Conservation (phyloP, 2,888 invertebrate species). For the Drosophila affinis region DNA sequence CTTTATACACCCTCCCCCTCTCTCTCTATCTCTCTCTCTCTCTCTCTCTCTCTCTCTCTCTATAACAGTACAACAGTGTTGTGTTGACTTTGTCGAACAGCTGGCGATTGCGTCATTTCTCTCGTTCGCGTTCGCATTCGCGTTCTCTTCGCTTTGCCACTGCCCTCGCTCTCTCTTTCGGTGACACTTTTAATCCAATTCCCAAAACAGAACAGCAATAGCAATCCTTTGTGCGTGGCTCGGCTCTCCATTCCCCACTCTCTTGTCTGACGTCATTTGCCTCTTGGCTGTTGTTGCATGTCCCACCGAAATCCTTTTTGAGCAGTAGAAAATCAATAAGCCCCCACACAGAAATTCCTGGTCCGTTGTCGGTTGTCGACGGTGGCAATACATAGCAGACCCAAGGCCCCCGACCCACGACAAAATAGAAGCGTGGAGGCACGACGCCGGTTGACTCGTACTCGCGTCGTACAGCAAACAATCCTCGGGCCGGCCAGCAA, state of each 20-base stretch:
- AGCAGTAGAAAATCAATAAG: background rate
- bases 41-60: too few relatives aligned
- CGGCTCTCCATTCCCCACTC: background rate
- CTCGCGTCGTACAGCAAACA: too few relatives aligned
- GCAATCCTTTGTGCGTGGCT: background rate
- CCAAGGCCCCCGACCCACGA: too few relatives aligned
- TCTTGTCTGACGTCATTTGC: conserved; percentile 36
- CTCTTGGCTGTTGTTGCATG: conserved; percentile 26
- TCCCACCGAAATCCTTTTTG: conserved; percentile 28
- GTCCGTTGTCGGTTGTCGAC: too few relatives aligned
- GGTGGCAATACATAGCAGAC: too few relatives aligned
- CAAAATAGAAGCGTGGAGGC: too few relatives aligned
- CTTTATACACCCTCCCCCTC: too few relatives aligned
- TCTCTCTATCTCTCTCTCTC: too few relatives aligned
- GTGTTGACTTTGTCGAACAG: conserved; percentile 17
- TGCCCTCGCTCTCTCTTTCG: conserved; percentile 5
- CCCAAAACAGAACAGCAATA: background rate
- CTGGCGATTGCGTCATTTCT: conserved; percentile 54
- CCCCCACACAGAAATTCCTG: too few relatives aligned
- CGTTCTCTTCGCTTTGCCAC: conserved; percentile 2
- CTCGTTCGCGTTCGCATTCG: conserved; percentile 3
- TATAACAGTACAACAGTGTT: background rate
- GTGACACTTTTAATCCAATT: background rate
- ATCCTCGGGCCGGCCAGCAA: too few relatives aligned
- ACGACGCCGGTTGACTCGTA: too few relatives aligned